Percentiles rank a stretch among this genome's conserved stretches.
These are phyloP conservation scores for Bubo blakistoni DNA, from an alignment of 2,113 vertebrate genomes.

Conservation along the genomic window DNA sequence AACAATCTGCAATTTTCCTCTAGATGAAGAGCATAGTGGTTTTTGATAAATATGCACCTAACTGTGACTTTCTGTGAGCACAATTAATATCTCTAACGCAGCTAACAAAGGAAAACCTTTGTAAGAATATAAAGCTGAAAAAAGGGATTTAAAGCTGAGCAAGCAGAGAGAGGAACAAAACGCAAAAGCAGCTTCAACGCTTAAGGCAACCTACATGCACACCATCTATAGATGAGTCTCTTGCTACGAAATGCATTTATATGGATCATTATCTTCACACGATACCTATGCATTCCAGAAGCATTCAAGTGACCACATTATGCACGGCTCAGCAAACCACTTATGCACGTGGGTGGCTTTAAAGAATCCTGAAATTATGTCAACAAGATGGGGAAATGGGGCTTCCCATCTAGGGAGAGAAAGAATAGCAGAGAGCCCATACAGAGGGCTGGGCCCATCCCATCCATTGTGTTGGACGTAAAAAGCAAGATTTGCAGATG, in stretches of 20 bases:
- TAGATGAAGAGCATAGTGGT: neutral
- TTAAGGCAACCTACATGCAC: neutral
- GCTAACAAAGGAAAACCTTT: conserved; percentile 33
- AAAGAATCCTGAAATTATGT: conserved; percentile 17
- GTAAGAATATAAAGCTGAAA: neutral
- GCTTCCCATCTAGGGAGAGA: neutral
- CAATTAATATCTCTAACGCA: conserved; percentile 40
- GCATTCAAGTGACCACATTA: conserved; percentile 5
- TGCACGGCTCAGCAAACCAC: neutral
- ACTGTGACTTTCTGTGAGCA: conserved; percentile 17
- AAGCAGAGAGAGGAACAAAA: neutral
- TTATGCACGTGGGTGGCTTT: neutral
- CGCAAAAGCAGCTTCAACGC: neutral
- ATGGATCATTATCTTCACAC: conserved; percentile 43
- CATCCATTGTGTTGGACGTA: neutral
- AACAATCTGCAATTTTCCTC: conserved; percentile 22
- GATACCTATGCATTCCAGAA: conserved; percentile 15
- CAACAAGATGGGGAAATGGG: neutral
- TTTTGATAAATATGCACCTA: neutral
- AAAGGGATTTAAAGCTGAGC: neutral
- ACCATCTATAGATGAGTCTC: neutral
- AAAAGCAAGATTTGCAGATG: neutral
- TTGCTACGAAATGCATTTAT: conserved; percentile 20
- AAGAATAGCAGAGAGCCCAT: neutral
- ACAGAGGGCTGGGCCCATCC: neutral